Conservation (phyloP, 2,888 invertebrate species). For the Coelogynopora nodosa region DNA sequence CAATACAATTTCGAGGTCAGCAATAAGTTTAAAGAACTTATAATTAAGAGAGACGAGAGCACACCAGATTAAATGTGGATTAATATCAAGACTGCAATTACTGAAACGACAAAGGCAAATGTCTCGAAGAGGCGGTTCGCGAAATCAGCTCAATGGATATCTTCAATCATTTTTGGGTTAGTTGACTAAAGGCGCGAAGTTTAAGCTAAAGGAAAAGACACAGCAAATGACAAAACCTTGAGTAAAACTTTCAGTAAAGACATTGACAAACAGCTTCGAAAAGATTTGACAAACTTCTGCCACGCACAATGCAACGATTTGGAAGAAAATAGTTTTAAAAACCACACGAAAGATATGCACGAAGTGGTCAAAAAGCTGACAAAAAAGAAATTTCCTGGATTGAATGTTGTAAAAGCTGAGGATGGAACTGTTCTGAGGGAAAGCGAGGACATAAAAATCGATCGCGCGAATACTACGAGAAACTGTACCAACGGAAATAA, state of each 20-base stretch:
- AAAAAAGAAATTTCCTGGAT: constrained; percentile 4
- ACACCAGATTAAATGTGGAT: not conserved
- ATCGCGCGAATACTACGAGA: constrained; percentile 6
- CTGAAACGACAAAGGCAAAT: not conserved
- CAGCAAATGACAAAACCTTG: not conserved
- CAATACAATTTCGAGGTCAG: constrained; percentile 1
- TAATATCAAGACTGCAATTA: constrained; percentile 4
- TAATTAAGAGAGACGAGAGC: not conserved
- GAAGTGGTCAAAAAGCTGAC: constrained; percentile 8
- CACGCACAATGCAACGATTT: constrained; percentile 4
- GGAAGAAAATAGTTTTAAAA: not conserved
- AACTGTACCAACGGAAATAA: constrained; percentile 1
- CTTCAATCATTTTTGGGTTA: not conserved
- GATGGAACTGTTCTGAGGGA: constrained; percentile 17
- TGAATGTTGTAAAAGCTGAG: constrained; percentile 6
- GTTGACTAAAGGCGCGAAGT: constrained; percentile 20
- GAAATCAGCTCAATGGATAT: constrained; percentile 4
- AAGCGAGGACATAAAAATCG: constrained; percentile 20
- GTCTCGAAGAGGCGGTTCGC: not conserved
- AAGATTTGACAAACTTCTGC: constrained; percentile 22
- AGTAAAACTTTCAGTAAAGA: not conserved
- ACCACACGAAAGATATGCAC: constrained; percentile 12
- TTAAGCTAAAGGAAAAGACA: not conserved
- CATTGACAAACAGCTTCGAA: constrained; percentile 19
- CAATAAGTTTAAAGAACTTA: constrained; percentile 3